Evolutionary conservation across 2,113 vertebrate species (phyloP).

Genomic region (Litocranius walleri): DNA sequence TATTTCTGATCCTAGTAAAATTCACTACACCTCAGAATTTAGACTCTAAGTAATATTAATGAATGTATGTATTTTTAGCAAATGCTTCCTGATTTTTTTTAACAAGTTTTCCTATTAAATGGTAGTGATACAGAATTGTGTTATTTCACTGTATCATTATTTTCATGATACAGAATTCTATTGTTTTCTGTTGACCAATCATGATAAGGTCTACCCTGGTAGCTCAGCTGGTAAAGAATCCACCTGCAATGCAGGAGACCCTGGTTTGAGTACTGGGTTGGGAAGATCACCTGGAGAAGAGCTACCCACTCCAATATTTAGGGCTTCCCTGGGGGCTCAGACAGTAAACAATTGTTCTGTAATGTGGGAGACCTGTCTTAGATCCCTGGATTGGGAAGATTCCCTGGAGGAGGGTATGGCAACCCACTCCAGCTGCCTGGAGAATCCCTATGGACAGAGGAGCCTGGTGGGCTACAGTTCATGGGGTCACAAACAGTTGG

Average conservation of each 20-base stretch:
- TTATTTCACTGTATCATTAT: neutral
- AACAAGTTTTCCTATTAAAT: neutral
- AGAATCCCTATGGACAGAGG: neutral
- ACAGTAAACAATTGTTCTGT: neutral
- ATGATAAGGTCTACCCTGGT: neutral
- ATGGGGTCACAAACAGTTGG: neutral
- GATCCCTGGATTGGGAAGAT: neutral
- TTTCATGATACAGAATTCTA: neutral
- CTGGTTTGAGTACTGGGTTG: neutral
- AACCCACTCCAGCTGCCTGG: neutral
- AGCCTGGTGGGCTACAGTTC: neutral
- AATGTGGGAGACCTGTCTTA: neutral
- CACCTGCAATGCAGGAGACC: neutral
- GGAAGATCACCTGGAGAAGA: neutral
- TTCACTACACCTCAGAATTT: neutral
- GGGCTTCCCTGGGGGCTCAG: neutral
- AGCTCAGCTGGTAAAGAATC: neutral
- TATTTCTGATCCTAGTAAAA: neutral
- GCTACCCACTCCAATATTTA: neutral
- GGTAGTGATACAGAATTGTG: neutral
- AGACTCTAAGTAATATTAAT: neutral
- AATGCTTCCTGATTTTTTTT: neutral
- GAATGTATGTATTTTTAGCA: neutral
- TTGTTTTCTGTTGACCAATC: neutral
- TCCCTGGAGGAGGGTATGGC: neutral